Percentiles rank a stretch among this genome's conserved stretches.
Evolutionary conservation across 2,113 vertebrate species (phyloP).

Genomic region (Osmerus eperlanus): DNA sequence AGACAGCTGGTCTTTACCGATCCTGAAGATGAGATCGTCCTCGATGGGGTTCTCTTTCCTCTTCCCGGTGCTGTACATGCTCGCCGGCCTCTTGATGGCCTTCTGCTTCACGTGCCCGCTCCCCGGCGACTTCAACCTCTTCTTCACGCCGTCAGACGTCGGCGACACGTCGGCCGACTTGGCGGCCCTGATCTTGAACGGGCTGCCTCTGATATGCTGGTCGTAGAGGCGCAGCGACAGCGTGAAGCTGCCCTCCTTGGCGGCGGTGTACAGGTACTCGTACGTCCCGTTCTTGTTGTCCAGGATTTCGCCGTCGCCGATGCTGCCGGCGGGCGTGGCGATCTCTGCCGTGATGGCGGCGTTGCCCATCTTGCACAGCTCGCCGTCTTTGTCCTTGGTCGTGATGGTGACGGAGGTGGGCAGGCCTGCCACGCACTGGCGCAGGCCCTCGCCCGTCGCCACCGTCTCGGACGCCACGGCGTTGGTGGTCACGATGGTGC

Average conservation of each 20-base stretch:
- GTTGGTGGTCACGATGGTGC: conserved; percentile 89
- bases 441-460: conserved; percentile 88
- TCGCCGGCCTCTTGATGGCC: conserved; percentile 89
- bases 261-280: conserved; percentile 85
- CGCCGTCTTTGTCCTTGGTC: conserved; percentile 93
- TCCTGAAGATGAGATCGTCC: conserved; percentile 92
- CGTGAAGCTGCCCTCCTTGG: conserved; percentile 87
- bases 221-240: conserved; percentile 88
- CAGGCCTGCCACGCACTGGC: conserved; percentile 86
- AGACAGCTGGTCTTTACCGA: conserved; percentile 72
- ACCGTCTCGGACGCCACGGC: conserved; percentile 91
- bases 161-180: conserved; percentile 83
- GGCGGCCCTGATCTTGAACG: conserved; percentile 88
- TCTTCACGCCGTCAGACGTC: conserved; percentile 83
- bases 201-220: conserved; percentile 94
- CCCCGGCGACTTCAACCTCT: conserved; percentile 88
- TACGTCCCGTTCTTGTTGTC: conserved; percentile 99
- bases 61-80: conserved; percentile 95
- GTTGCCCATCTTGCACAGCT: conserved; percentile 92
- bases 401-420: conserved; percentile 90
- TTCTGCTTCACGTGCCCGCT: conserved; percentile 90
- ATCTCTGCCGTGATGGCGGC: conserved; percentile 87
- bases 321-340: conserved; percentile 81
- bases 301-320: conserved; percentile 84
- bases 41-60: conserved; percentile 95